phyloP scores from a whole-genome alignment of 2,888 invertebrate species.

The Caradrina clavipalpis region DNA sequence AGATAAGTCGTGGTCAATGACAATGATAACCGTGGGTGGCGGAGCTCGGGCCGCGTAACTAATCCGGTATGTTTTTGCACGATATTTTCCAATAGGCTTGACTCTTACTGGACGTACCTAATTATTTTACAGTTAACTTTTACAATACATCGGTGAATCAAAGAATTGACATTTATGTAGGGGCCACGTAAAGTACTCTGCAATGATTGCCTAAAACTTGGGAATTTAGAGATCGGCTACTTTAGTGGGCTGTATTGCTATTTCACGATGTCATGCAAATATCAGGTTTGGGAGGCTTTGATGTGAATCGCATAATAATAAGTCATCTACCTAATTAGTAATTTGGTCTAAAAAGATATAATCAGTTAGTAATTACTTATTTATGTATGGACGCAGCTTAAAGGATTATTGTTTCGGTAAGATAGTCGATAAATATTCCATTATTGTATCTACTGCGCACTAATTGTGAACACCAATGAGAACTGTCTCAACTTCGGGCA shows the following conservation, averaged over 20 bases:
- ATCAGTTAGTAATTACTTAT: not conserved
- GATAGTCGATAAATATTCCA: not conserved
- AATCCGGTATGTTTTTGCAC: not conserved
- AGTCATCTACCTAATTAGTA: not conserved
- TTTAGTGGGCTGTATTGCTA: not conserved
- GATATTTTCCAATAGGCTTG: constrained; percentile 8
- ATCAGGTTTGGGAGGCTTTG: no score
- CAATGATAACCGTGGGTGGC: not conserved
- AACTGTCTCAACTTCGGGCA: not conserved
- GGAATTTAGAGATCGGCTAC: not conserved
- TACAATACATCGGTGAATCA: not conserved
- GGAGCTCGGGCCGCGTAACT: not conserved
- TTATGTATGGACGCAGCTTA: not conserved
- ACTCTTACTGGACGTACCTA: not conserved
- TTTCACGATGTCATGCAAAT: no score
- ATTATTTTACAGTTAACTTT: constrained; percentile 5
- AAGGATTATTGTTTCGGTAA: not conserved
- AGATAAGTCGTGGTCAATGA: constrained; percentile 14
- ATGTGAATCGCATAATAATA: not conserved
- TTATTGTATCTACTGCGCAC: not conserved
- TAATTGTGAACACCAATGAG: not conserved
- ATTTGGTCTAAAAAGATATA: constrained; percentile 1
- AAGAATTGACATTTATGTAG: not conserved
- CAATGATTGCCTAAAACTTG: not conserved
- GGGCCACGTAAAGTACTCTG: not conserved